Conservation (phyloP, 2,113 vertebrate species). For the Proteles cristata region DNA sequence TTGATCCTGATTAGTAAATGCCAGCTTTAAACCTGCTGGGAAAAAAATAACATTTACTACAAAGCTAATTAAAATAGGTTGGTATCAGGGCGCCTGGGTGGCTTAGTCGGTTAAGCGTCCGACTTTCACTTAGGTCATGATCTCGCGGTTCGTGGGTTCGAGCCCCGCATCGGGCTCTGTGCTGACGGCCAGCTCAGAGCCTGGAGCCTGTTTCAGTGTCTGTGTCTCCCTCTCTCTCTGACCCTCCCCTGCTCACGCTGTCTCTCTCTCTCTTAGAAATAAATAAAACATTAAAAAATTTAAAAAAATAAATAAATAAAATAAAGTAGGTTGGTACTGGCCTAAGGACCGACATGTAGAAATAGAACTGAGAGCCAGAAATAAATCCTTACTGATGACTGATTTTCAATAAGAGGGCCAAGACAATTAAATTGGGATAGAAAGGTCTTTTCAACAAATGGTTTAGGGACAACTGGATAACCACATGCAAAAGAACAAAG, state of each 20-base stretch:
- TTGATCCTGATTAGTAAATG: conserved; percentile 24
- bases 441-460: background rate
- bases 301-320: too few species aligned
- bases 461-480: background rate
- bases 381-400: background rate
- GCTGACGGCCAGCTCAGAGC: too few species aligned
- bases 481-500: background rate
- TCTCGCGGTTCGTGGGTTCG: too few species aligned
- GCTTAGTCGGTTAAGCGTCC: too few species aligned
- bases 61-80: background rate
- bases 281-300: too few species aligned
- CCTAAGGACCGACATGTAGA: background rate
- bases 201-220: too few species aligned
- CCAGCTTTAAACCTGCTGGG: background rate
- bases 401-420: background rate
- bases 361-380: background rate
- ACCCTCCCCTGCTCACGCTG: too few species aligned
- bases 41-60: conserved; percentile 1
- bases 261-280: too few species aligned
- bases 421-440: background rate
- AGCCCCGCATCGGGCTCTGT: too few species aligned
- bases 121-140: too few species aligned
- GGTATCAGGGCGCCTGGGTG: background rate
- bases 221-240: too few species aligned
- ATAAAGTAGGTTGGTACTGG: background rate